A percentile compares a stretch with the other conserved stretches of the same genome.
Evolutionary conservation across 53 echinoderm and acorn worm species (phyloP).

Genomic region (Actinopyga echinites): DNA sequence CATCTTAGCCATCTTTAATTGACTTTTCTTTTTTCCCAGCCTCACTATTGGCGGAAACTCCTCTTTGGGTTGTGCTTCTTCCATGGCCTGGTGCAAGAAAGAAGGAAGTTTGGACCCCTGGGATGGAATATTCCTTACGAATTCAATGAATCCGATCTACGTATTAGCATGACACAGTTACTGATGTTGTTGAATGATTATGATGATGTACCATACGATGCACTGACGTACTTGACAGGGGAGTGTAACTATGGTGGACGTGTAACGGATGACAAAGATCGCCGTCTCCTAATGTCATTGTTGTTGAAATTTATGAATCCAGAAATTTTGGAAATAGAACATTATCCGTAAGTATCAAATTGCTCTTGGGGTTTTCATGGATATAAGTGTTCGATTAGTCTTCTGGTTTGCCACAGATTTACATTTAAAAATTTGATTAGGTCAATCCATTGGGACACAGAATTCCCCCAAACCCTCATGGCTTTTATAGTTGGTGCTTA

Average conservation of each 20-base stretch:
- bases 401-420: no score
- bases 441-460: no score
- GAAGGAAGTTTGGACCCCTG: conserved; percentile 95
- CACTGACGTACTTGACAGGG: conserved; percentile 93
- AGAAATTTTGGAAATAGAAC: conserved; percentile 58
- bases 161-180: conserved; percentile 97
- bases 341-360: conserved; percentile 72
- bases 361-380: background rate
- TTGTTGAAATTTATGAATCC: conserved; percentile 87
- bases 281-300: conserved; percentile 91
- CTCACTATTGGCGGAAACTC: conserved; percentile 83
- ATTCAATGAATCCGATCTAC: conserved; percentile 98
- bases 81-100: conserved; percentile 95
- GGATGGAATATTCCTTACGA: conserved; percentile 99
- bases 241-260: conserved; percentile 99
- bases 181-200: conserved; percentile 99
- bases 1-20: no score
- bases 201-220: conserved; percentile 91
- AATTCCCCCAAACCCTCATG: no score
- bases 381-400: background rate
- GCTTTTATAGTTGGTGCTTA: no score
- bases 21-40: conserved; percentile 39
- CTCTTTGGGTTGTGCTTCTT: conserved; percentile 99
- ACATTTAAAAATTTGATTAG: no score
- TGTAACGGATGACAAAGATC: conserved; percentile 98